phyloP scores from a whole-genome alignment of 2,113 vertebrate genomes.

The Melanerpes formicivorus region DNA sequence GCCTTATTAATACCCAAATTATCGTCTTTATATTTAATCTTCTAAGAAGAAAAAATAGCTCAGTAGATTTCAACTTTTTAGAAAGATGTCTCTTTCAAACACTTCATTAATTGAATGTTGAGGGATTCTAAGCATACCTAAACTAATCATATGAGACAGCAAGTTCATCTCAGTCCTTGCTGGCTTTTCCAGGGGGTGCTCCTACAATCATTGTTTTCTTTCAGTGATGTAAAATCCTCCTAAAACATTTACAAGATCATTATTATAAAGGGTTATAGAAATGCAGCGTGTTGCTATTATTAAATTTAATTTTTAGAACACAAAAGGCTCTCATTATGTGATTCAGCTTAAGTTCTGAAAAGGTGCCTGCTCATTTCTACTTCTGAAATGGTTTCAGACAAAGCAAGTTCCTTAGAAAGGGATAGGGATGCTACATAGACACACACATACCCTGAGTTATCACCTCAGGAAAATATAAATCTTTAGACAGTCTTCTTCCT shows the following conservation, averaged over 20 bases:
- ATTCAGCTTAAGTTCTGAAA: conserved; percentile 30
- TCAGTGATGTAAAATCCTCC: background rate
- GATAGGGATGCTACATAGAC: background rate
- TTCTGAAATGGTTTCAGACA: conserved; percentile 5
- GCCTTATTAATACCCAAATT: background rate
- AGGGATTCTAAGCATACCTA: background rate
- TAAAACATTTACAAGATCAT: background rate
- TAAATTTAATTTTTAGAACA: conserved; percentile 18
- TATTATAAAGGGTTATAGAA: background rate
- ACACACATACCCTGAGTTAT: background rate
- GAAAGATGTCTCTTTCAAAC: background rate
- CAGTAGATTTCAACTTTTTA: background rate
- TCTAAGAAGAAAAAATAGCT: background rate
- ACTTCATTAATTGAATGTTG: background rate
- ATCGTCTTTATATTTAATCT: background rate
- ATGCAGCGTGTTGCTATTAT: background rate
- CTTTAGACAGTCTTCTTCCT: conserved; percentile 4
- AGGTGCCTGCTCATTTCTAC: background rate
- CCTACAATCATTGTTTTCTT: background rate
- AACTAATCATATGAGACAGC: background rate
- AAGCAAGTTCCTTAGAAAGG: background rate
- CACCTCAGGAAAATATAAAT: conserved; percentile 7
- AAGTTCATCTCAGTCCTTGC: background rate
- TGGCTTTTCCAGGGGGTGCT: background rate
- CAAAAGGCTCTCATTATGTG: background rate